phyloP scores from a whole-genome alignment of 2,797 vertebrate species.

The Enteromius anoplus region DNA sequence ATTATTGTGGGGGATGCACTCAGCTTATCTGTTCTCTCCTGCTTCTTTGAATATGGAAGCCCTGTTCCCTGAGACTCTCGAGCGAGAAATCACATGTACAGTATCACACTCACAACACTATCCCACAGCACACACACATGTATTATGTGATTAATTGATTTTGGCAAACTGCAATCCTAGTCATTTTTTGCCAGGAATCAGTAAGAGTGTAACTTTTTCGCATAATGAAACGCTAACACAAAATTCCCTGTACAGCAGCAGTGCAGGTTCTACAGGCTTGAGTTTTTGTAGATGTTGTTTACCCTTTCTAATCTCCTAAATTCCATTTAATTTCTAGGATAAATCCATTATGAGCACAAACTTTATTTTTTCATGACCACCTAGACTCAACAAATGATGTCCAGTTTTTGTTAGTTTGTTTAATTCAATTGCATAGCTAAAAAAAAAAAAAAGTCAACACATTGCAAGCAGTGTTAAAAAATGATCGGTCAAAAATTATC shows the following conservation, averaged over 20 bases:
- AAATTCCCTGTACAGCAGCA: neutral
- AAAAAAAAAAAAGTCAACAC: neutral
- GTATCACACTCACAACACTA: slow-evolving; percentile 59
- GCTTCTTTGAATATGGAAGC: slow-evolving; percentile 77
- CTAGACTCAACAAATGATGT: neutral
- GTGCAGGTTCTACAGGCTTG: too few relatives aligned
- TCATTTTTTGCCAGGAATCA: neutral
- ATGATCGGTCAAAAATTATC: too few relatives aligned
- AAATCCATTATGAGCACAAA: neutral
- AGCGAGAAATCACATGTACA: slow-evolving; percentile 65
- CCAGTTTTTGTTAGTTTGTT: neutral
- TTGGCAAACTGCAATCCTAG: neutral
- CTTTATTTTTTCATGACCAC: neutral
- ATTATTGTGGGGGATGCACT: slow-evolving; percentile 75
- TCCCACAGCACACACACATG: neutral
- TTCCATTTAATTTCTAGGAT: neutral
- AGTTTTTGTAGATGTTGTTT: neutral
- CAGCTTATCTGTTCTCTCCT: slow-evolving; percentile 73
- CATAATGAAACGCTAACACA: neutral
- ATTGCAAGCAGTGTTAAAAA: neutral
- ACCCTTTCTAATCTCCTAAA: neutral
- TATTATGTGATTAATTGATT: neutral
- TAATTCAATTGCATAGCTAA: neutral
- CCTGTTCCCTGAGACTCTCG: slow-evolving; percentile 66
- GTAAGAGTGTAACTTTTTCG: neutral